Base-by-base conservation (phyloP, 2,797 vertebrate species). In the Champsocephalus esox region DNA sequence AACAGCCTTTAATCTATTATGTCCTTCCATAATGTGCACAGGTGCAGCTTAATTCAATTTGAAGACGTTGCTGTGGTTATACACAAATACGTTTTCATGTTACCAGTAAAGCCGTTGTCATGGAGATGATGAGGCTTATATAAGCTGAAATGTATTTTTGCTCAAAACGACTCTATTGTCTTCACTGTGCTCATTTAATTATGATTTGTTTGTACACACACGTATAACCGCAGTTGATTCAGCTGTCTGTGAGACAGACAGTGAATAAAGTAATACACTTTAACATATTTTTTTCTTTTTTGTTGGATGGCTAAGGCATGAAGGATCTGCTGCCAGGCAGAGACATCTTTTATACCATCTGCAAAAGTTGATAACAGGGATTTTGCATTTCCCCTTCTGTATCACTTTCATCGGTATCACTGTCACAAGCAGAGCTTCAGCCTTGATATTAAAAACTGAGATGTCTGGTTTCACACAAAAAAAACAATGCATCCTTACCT, bases 91-190 rank as follows among this genome's bases (percentile, higher is more conserved):
- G 92, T 95, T 95, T 91, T 96, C 94, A 92, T 92, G 96, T 97
- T 95, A 95, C 96, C 96, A 96, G 94, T 96, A 96, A 96, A 96
- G 95, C 95, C 92, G 97, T 99, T 96, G 96, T 95, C 96, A 98
- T 97, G 97, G 97, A 95, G 96, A 99, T 93, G 93, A 92, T 89
- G 43, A 84, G 90, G 91, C 92, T 93, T 85, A 96, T 96, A 96
- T 96, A 95, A 96, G 96, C 94, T 94, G 92, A 93, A 95, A 96
- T 94, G 90, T 94, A 93, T 95, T 95, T 95, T 96, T 95, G 92
- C 93, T 93, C 94, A 87, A 87, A 88, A 85, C 64, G 73, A 86
- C 60, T 68, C 61, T 54, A 84, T 90, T 92, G 90, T 94, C 87
- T 88, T 92, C 80, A 76, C 90, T 88, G 79, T 80, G 83, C 75